A percentile compares a stretch with the other conserved stretches of the same genome.
These are phyloP conservation scores for Dendroctonus ponderosae DNA, from an alignment of 1,140 invertebrate species.

Conservation along the genomic window DNA sequence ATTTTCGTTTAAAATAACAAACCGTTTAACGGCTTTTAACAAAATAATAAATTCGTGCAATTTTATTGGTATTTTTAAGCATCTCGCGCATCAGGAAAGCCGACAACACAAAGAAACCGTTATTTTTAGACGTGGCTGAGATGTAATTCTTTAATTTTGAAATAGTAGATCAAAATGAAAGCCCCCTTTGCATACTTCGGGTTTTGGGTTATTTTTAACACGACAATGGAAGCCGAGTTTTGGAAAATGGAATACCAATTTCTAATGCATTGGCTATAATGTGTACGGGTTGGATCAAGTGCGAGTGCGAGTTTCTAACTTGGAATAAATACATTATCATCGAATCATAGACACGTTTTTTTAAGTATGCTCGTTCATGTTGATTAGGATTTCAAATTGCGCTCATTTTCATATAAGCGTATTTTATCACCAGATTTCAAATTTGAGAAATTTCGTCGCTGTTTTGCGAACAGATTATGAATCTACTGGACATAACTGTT, in stretches of 20 bases:
- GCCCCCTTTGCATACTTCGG: conserved; percentile 15
- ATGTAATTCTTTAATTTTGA: conserved; percentile 21
- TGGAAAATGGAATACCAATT: neutral
- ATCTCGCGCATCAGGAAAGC: conserved; percentile 13
- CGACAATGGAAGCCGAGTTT: neutral
- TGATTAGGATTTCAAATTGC: too few relatives aligned
- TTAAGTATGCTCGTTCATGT: too few relatives aligned
- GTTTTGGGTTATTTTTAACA: conserved; percentile 17
- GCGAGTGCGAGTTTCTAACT: neutral
- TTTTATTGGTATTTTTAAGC: conserved; percentile 23
- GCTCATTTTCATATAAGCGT: too few relatives aligned
- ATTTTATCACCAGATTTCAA: too few relatives aligned
- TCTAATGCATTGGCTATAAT: neutral
- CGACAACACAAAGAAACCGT: conserved; percentile 14
- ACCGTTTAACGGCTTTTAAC: conserved; percentile 23
- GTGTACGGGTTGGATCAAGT: neutral
- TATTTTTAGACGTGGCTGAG: conserved; percentile 21
- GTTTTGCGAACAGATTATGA: too few relatives aligned
- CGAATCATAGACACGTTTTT: too few relatives aligned
- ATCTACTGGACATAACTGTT: too few relatives aligned
- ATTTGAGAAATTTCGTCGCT: too few relatives aligned
- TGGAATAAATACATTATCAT: too few relatives aligned
- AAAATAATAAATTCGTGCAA: conserved; percentile 20
- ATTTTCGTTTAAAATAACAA: conserved; percentile 20
- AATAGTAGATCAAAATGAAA: conserved; percentile 19